These are phyloP conservation scores for Motacilla tschutschensis DNA, from an alignment of 2,113 vertebrate species.

Conservation along the genomic window DNA sequence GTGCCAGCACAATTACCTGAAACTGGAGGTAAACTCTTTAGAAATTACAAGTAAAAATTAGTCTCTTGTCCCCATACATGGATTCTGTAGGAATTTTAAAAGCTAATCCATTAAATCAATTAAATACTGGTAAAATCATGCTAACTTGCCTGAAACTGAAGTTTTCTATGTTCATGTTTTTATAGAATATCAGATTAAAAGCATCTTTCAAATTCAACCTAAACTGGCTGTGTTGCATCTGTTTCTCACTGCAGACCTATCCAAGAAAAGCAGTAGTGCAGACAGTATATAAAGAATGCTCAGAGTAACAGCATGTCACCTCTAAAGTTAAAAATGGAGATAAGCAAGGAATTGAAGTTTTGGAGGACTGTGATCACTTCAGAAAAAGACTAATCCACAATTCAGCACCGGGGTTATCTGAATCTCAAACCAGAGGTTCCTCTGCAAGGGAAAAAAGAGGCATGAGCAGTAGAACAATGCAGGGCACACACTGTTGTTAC, in stretches of 20 bases:
- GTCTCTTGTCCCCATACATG: neutral
- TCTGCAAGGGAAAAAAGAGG: neutral
- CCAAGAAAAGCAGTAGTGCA: neutral
- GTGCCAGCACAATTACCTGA: neutral
- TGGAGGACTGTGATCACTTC: neutral
- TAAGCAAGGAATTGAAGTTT: neutral
- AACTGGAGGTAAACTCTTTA: neutral
- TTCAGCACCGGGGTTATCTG: neutral
- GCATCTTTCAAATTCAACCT: neutral
- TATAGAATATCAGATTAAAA: neutral
- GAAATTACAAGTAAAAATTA: neutral
- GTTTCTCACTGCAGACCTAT: neutral
- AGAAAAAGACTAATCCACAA: neutral
- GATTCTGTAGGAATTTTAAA: neutral
- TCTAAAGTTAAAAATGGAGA: neutral
- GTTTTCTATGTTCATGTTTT: neutral
- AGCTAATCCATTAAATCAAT: neutral
- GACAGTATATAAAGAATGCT: neutral
- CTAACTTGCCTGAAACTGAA: neutral
- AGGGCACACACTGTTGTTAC: neutral
- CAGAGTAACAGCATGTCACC: neutral
- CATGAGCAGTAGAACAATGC: neutral
- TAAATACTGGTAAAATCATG: neutral
- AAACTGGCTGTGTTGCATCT: neutral
- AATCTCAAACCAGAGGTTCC: neutral